Evolutionary conservation across 2,888 invertebrate species (phyloP).

Genomic region (Xiphydria camelus): DNA sequence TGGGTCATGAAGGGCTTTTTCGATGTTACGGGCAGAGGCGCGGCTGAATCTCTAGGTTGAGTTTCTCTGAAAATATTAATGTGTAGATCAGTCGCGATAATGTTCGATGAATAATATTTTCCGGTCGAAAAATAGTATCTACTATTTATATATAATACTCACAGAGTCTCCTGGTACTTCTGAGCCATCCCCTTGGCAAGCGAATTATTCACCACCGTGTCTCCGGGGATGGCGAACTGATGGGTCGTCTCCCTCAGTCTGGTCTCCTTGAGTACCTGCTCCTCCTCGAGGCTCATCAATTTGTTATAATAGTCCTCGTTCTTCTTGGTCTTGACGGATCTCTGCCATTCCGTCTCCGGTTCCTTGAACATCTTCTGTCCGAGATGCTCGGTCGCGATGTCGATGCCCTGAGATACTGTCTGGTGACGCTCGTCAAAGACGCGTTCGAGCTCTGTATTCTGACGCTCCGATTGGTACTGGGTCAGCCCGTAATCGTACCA

Average conservation of each 20-base stretch:
- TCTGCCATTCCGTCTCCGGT: conserved; percentile 84
- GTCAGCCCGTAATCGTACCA: conserved; percentile 91
- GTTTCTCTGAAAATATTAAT: conserved; percentile 62
- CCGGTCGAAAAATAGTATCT: background rate
- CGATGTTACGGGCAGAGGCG: conserved; percentile 44
- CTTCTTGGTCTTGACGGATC: conserved; percentile 79
- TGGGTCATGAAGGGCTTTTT: conserved; percentile 54
- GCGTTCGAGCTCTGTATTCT: conserved; percentile 82
- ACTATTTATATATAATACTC: conserved; percentile 60
- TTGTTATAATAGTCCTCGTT: conserved; percentile 82
- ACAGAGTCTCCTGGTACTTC: conserved; percentile 82
- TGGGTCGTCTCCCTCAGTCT: conserved; percentile 76
- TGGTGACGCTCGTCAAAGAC: conserved; percentile 85
- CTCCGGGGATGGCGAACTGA: conserved; percentile 84
- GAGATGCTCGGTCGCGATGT: conserved; percentile 63
- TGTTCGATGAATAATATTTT: background rate
- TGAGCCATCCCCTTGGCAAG: conserved; percentile 87
- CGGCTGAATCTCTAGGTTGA: conserved; percentile 61
- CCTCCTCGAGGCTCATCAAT: conserved; percentile 80
- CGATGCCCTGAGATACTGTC: conserved; percentile 68
- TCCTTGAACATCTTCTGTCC: conserved; percentile 69
- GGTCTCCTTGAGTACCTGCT: conserved; percentile 81
- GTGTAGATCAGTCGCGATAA: too few relatives aligned
- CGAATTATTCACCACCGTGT: conserved; percentile 75
- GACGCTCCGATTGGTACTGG: conserved; percentile 80